phyloP scores from a whole-genome alignment of 2,888 invertebrate genomes.

The Cheilosia impressa region DNA sequence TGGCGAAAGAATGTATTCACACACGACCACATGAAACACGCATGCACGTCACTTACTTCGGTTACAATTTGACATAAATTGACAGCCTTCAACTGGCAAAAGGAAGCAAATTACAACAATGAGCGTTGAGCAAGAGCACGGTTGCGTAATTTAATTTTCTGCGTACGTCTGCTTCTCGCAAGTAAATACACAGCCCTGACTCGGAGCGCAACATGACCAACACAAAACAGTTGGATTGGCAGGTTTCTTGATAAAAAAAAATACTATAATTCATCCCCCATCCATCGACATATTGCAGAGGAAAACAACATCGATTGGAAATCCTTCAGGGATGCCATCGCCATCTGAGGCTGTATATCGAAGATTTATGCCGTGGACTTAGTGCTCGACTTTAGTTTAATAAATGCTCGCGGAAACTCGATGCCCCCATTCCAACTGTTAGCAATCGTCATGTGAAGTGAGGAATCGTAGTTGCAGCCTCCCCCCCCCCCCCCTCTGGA shows the following conservation, averaged over 20 bases:
- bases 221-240: conserved; percentile 28
- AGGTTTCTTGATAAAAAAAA: conserved; percentile 18
- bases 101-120: conserved; percentile 57
- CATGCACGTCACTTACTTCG: conserved; percentile 56
- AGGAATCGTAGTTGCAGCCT: neutral
- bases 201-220: conserved; percentile 56
- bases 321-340: conserved; percentile 60
- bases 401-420: conserved; percentile 41
- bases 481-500: neutral
- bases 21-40: conserved; percentile 60
- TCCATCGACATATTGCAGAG: conserved; percentile 41
- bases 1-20: conserved; percentile 53
- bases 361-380: conserved; percentile 60
- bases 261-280: conserved; percentile 23
- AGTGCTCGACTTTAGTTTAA: conserved; percentile 30
- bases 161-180: conserved; percentile 29
- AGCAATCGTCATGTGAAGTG: conserved; percentile 8
- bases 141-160: conserved; percentile 68
- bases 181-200: conserved; percentile 15
- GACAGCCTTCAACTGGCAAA: conserved; percentile 66
- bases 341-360: conserved; percentile 55
- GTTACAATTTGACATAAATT: conserved; percentile 72
- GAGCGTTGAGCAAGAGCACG: conserved; percentile 20
- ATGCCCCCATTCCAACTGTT: neutral
- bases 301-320: conserved; percentile 56